These are phyloP conservation scores for Pomacea maculata DNA, from an alignment of 1,140 invertebrate genomes.

Conservation along the genomic window DNA sequence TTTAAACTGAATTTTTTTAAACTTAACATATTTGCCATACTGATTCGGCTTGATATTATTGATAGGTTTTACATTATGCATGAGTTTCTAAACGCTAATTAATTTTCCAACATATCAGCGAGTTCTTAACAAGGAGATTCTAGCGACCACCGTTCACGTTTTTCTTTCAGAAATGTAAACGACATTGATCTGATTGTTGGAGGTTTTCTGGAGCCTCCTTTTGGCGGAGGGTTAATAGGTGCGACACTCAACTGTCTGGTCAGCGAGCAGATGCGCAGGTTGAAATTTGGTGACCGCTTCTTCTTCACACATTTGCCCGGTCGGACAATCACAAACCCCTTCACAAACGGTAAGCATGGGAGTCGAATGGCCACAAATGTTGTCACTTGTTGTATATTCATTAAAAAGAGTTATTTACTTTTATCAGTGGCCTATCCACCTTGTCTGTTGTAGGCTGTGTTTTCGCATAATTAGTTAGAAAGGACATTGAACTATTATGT, in stretches of 20 bases:
- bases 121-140: no score
- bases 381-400: background rate
- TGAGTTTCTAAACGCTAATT: no score
- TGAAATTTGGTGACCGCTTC: conserved; percentile 29
- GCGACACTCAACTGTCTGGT: conserved; percentile 21
- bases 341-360: conserved; percentile 20
- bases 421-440: background rate
- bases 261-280: conserved; percentile 11
- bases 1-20: no score
- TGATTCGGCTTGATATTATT: no score
- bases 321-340: background rate
- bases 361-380: background rate
- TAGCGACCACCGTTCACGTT: no score
- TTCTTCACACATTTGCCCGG: conserved; percentile 15
- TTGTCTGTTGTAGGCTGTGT: background rate
- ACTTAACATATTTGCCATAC: no score
- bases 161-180: conserved; percentile 9
- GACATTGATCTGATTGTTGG: conserved; percentile 20
- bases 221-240: conserved; percentile 14
- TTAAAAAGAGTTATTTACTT: background rate
- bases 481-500: background rate
- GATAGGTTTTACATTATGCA: no score
- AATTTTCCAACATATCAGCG: no score
- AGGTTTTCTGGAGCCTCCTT: conserved; percentile 3
- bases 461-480: background rate